Evolutionary conservation across 2,113 vertebrate genomes (phyloP).

Genomic region (Helogale parvula): DNA sequence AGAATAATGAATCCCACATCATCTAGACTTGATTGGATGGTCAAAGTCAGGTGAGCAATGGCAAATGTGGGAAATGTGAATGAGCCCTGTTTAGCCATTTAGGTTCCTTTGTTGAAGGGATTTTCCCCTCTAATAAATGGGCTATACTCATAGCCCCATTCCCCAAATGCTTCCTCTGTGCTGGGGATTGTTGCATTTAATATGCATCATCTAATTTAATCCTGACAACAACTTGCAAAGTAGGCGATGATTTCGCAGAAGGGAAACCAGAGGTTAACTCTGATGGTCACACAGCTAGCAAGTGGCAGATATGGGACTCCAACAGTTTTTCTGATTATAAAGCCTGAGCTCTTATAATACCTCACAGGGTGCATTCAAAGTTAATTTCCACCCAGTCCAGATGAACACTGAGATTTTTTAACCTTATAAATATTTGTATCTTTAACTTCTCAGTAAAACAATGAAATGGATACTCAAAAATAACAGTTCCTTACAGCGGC

Average conservation of each 20-base stretch:
- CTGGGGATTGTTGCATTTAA: not conserved
- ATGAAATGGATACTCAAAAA: not conserved
- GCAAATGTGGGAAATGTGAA: not conserved
- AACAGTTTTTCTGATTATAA: not conserved
- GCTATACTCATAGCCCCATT: not conserved
- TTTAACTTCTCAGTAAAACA: conserved; percentile 28
- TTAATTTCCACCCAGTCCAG: not conserved
- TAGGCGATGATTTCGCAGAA: not conserved
- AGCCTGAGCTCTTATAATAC: conserved; percentile 9
- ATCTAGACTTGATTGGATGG: not conserved
- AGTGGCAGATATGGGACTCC: not conserved
- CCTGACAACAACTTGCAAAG: not conserved
- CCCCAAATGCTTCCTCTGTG: not conserved
- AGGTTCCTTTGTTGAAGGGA: not conserved
- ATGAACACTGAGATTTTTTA: not conserved
- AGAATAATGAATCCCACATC: not conserved
- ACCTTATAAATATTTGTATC: not conserved
- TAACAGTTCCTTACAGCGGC: not conserved
- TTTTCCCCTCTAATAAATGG: too few relatives aligned
- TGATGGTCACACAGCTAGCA: not conserved
- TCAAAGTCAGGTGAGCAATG: not conserved
- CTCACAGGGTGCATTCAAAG: not conserved
- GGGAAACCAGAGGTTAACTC: not conserved
- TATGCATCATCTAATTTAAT: not conserved
- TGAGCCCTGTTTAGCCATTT: not conserved